Evolutionary conservation across 2,888 invertebrate genomes (phyloP).

Genomic region (Pheosia tremula): DNA sequence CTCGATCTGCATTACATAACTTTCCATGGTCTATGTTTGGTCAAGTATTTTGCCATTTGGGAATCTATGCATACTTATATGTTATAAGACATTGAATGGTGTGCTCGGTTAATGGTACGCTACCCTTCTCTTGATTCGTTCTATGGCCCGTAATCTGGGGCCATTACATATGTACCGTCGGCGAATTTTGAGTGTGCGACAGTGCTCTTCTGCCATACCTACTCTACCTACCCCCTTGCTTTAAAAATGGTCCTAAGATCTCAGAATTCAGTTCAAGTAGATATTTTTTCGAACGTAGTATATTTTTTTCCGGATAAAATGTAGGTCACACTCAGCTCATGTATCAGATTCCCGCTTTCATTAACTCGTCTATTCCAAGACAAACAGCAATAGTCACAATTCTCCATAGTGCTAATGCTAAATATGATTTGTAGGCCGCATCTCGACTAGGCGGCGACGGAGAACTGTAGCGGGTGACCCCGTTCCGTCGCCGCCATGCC

Average conservation of each 20-base stretch:
- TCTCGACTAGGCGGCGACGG: constrained; percentile 61
- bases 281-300: neutral
- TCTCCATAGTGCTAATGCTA: constrained; percentile 66
- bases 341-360: constrained; percentile 64
- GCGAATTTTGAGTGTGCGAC: too few species aligned
- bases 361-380: constrained; percentile 69
- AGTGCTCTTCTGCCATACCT: too few species aligned
- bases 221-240: too few species aligned
- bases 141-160: too few species aligned
- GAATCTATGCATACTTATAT: constrained; percentile 10
- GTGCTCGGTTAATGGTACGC: too few species aligned
- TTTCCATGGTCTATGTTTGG: constrained; percentile 50
- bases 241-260: too few species aligned
- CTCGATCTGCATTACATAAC: constrained; percentile 50
- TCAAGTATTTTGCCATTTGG: constrained; percentile 20
- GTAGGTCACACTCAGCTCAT: constrained; percentile 55
- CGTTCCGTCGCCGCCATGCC: constrained; percentile 55
- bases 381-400: constrained; percentile 70
- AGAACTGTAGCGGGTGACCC: constrained; percentile 65
- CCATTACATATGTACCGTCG: too few species aligned
- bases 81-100: too few species aligned
- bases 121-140: too few species aligned
- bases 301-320: constrained; percentile 35
- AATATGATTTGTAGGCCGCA: constrained; percentile 78
- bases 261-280: too few species aligned